Base-by-base conservation (phyloP, 2,113 vertebrate genomes). In the Mobula hypostoma region DNA sequence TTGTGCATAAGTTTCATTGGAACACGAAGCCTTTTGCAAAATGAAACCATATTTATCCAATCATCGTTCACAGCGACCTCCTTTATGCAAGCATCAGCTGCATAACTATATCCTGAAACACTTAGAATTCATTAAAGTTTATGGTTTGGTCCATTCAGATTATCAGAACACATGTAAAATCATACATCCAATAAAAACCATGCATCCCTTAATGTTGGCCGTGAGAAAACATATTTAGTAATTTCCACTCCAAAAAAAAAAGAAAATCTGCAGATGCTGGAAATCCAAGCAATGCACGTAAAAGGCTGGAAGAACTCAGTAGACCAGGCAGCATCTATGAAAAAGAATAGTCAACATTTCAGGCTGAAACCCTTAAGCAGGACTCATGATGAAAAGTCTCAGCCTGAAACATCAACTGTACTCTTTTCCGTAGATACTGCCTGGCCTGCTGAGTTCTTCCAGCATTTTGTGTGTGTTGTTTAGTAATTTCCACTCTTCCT, bases 1-100 rank as follows among this genome's bases (percentile, higher is more conserved):
- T 66, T 66, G 32, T 90, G n/a, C 61, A 90, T 90, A 90, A 66
- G 17, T 27, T 27, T 87, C 6, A 58, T 61, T 87, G 83, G 61
- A 87, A 63, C 27, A 61, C 29, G 15, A 66, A 66, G 66, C 63
- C 58, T 88, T 61, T n/a, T 63, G 83, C 58, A 88, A 85, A 85
- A 48, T 85, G 19, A 58, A 56, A 58, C 48, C 7, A 61, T 88
- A 88, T 88, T 88, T 88, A 32, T 90, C 17, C 63, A 48, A 66
- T 66, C 14, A 7, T 90, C 29, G 32, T 66, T 61, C 32, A 21
- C 2, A 19, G 61, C 61, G 29, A 8, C 27, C 27, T 87, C 61
- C 83, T 90, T 90, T n/a, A 19, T 66, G 61, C 29, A 66, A 90
- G 85, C 85, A 66, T 88, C 61, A 88, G 85, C 63, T 90, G 85